A percentile compares a stretch with the other conserved stretches of the same genome.
These are phyloP conservation scores for Andrena praecox DNA, from an alignment of 2,888 invertebrate genomes.

Conservation along the genomic window DNA sequence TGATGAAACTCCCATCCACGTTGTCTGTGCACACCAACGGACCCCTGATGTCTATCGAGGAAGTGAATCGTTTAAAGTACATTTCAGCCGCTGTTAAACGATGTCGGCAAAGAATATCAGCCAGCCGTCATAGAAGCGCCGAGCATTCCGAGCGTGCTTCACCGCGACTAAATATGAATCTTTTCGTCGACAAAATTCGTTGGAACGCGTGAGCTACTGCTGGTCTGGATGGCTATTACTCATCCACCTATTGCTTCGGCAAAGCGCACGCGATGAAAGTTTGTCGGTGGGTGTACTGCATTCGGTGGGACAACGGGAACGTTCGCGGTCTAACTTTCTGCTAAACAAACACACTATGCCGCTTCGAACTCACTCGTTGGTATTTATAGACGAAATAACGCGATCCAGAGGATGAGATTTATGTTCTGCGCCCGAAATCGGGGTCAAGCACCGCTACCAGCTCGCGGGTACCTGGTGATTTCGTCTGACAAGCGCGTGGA, in stretches of 20 bases:
- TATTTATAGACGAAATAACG: not conserved
- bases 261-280: not conserved
- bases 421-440: not conserved
- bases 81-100: conserved; percentile 52
- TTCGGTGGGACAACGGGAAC: not conserved
- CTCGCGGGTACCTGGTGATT: not conserved
- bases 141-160: not conserved
- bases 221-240: not conserved
- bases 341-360: not conserved
- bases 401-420: not conserved
- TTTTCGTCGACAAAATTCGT: not conserved
- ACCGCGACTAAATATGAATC: not conserved
- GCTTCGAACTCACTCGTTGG: not conserved
- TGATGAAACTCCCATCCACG: conserved; percentile 63
- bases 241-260: not conserved
- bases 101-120: conserved; percentile 48
- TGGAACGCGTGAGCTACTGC: not conserved
- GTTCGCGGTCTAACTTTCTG: not conserved
- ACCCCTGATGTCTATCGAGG: conserved; percentile 67
- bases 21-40: conserved; percentile 26
- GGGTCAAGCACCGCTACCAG: not conserved
- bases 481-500: not conserved
- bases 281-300: not conserved
- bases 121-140: not conserved
- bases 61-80: conserved; percentile 74